A percentile compares a stretch with the other conserved stretches of the same genome.
Conservation (phyloP, 1,140 invertebrate genomes). For the Cherax destructor region DNA sequence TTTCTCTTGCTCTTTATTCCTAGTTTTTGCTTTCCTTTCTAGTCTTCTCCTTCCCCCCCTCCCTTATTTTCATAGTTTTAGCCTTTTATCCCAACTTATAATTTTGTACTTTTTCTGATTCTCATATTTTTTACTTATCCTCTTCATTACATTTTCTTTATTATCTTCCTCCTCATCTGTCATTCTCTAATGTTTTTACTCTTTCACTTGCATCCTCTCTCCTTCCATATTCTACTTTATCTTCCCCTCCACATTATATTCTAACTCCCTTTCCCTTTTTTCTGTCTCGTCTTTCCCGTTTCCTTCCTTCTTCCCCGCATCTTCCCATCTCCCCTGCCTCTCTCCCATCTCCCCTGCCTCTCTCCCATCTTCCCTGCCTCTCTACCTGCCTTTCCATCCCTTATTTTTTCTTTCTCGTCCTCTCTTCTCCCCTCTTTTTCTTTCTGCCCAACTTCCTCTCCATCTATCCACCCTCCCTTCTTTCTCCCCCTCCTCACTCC, state of each 20-base stretch:
- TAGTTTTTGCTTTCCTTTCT: too few species aligned
- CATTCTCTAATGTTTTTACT: too few species aligned
- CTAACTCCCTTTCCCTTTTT: background rate
- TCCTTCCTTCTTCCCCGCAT: background rate
- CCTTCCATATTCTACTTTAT: too few species aligned
- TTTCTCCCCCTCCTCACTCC: background rate
- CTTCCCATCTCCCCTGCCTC: background rate
- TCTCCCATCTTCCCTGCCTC: background rate
- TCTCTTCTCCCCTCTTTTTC: background rate
- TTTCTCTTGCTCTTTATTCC: too few species aligned
- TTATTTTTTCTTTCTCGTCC: background rate
- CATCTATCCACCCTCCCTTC: background rate
- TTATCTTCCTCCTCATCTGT: too few species aligned
- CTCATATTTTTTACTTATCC: background rate
- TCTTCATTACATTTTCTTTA: too few species aligned
- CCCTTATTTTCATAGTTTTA: too few species aligned
- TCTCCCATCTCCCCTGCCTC: background rate
- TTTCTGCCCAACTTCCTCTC: background rate
- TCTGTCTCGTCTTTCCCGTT: background rate
- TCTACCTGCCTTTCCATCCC: background rate
- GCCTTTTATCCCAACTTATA: background rate
- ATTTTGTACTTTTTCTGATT: background rate
- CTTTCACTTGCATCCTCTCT: too few species aligned
- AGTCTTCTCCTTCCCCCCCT: too few species aligned
- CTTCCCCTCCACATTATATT: too few species aligned